Base-by-base conservation (phyloP, 2,113 vertebrate genomes). In the Garra rufa region DNA sequence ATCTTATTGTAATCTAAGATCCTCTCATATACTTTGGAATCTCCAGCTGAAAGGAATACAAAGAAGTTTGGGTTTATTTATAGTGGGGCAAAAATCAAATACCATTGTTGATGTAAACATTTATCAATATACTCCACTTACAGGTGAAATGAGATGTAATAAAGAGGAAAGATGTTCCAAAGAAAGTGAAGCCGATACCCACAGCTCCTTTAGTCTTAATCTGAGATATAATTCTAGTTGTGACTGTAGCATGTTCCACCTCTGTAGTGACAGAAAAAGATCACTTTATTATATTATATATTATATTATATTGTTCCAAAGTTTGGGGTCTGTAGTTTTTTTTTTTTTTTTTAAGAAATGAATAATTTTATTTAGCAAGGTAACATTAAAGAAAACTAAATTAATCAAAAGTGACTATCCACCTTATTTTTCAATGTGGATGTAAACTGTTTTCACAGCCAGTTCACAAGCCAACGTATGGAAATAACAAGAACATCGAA, bases 141-240 rank as follows among this genome's bases (percentile, higher is more conserved):
- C 98, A 99, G 70, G 98, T 99, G 85, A 99, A 99, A 91, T 99
- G 98, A 6, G 98, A 99, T 0, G 97, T 98, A 91, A 99, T 96
- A 90, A 99, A 99, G 50, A 99, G 97, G 92, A 99, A 97, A 43
- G 98, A 99, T 21, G 97, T 99, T 83, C 98, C 98, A 44, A 99
- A 99, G 88, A 99, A 98, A 0, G 96, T 99, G 85, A 99, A 98
- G 88, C 94, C 90, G 28, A 98, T 77, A 1, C 95, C 98, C 84
- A 99, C 93, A 8, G 98, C 97, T 1, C 98, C 98, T 91, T 99
- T 99, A 83, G 98, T 99, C 91, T 99, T 99, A 94, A 99, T 98
- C 91, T 99, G 98, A 14, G 98, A 99, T 74, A 99, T 97, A 3
- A 99, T 98, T 61, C 98, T 95, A 0, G 98, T 99, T 2, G 98